Evolutionary conservation across 1,140 invertebrate genomes (phyloP), one percentile per base, ranked within the genome.

Genomic region (Dendroctonus ponderosae): DNA sequence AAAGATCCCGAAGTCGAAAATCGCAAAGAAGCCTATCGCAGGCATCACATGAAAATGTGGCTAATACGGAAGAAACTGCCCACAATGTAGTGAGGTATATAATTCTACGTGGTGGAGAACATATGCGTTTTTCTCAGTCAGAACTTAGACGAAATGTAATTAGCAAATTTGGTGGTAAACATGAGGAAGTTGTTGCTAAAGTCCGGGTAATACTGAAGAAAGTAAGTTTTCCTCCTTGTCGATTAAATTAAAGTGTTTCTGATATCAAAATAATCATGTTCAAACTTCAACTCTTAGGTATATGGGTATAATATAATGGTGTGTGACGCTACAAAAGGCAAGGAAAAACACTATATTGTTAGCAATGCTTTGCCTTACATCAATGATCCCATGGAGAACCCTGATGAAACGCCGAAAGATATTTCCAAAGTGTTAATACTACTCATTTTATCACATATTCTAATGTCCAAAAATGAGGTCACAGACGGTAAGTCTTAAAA

Each of bases 221-320:
- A 6, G 71, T 75, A 59, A 43, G 64, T 69, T 5, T 52, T n/a
- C n/a, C 5, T 52, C 37, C 5, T 37, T 52, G 15, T 6, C n/a
- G 14, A 52, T 56, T 56, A n/a, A n/a, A n/a, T 56, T 6, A 7
- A 6, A 56, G 15, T 12, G 50, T 62, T 46, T 41, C 5, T 38
- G 41, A 53, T 58, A 14, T 65, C 43, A 64, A 48, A n/a, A 58
- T 12, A 43, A 12, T 42, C 43, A 43, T 40, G 38, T 42, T 59
- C n/a, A 41, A 40, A 56, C 26, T 26, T 56, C 43, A 44, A 49
- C 58, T 68, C 67, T 60, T 60, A 75, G 74, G 69, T 73, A 3
- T 75, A 75, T 69, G 74, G 74, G 6, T 74, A 67, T 40, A 74
- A 75, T 58, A 53, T 75, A 26, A 63, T 74, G 15, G 49, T 73